A percentile compares a stretch with the other conserved stretches of the same genome.
Conservation (phyloP, 2,888 invertebrate genomes). For the Malthinus seriepunctatus region DNA sequence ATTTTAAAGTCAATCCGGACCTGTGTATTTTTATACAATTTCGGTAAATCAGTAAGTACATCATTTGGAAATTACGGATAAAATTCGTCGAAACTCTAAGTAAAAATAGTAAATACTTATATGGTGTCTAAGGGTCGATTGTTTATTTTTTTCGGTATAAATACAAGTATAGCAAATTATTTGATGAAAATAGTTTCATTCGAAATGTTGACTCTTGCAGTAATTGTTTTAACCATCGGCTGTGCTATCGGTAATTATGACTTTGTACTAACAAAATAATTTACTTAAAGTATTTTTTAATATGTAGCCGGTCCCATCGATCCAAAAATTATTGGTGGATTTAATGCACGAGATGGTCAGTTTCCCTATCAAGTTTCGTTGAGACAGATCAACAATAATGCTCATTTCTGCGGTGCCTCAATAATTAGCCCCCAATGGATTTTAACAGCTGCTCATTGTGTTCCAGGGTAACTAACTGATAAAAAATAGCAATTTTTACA, state of each 20-base stretch:
- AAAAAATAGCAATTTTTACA: not conserved
- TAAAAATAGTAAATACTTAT: no score
- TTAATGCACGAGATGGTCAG: not conserved
- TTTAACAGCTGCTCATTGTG: conserved; percentile 8
- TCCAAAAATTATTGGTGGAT: not conserved
- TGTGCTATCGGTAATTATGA: not conserved
- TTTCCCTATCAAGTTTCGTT: conserved; percentile 6
- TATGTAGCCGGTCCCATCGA: not conserved
- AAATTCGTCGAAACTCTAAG: no score
- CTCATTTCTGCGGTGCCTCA: conserved; percentile 10
- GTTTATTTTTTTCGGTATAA: no score
- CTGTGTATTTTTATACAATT: no score
- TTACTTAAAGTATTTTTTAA: not conserved
- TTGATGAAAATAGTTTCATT: not conserved
- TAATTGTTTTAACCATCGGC: not conserved
- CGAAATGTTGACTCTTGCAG: not conserved
- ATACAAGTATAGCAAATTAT: no score
- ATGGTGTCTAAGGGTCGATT: no score
- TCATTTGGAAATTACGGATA: no score
- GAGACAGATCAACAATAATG: not conserved
- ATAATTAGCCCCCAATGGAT: conserved; percentile 9
- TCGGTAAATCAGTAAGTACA: no score
- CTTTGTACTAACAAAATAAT: no score
- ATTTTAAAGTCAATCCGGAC: no score
- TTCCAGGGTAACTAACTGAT: not conserved